These are phyloP conservation scores for Plecturocebus donacophilus DNA, from an alignment of 2,113 vertebrate species.

Conservation along the genomic window DNA sequence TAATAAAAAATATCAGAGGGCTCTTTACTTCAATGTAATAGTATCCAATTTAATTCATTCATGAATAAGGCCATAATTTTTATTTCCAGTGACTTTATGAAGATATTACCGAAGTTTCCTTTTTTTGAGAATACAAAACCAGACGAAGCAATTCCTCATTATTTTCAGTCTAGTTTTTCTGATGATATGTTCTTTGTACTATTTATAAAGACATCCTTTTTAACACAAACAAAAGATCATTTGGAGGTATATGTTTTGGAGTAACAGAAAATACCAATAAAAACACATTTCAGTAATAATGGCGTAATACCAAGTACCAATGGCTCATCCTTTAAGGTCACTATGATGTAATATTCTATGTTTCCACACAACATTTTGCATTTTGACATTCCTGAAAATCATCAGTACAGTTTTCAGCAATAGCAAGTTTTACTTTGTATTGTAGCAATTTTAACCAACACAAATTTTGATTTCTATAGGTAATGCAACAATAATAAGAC, in stretches of 20 bases:
- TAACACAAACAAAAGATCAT: constrained; percentile 10
- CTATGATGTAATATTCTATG: background rate
- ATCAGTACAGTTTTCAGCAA: background rate
- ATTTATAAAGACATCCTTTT: background rate
- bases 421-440: background rate
- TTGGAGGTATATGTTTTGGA: constrained; percentile 42
- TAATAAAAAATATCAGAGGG: background rate
- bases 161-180: constrained; percentile 23
- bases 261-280: background rate
- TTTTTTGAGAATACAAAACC: constrained; percentile 3
- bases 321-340: background rate
- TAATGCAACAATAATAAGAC: background rate
- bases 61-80: background rate
- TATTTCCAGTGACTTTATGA: background rate
- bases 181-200: background rate
- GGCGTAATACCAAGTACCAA: background rate
- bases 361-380: background rate
- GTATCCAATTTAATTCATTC: background rate
- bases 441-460: background rate
- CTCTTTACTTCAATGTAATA: constrained; percentile 10
- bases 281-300: background rate
- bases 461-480: background rate
- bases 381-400: constrained; percentile 12
- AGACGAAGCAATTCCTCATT: background rate
- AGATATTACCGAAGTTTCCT: background rate